Conservation (phyloP, 2,888 invertebrate genomes). For the Zaprionus obscuricornis region DNA sequence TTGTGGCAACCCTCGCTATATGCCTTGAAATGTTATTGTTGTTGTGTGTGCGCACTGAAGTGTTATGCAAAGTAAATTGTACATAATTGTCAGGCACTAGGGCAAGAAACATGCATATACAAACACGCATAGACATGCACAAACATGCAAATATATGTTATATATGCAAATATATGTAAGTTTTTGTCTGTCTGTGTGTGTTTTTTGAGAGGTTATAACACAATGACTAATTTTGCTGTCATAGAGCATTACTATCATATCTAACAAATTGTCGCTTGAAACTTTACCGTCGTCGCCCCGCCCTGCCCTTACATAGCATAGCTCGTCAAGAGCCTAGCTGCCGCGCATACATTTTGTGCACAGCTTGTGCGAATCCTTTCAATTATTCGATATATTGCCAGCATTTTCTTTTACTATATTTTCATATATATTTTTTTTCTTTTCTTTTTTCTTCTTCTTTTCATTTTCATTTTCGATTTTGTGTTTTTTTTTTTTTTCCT, state of each 20-base stretch:
- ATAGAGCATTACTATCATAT: slow-evolving; percentile 71
- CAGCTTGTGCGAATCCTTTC: slow-evolving; percentile 70
- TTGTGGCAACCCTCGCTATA: background rate
- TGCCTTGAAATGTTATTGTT: background rate
- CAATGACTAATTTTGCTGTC: slow-evolving; percentile 67
- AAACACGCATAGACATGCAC: background rate
- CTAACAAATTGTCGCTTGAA: slow-evolving; percentile 67
- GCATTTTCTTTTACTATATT: slow-evolving; percentile 36
- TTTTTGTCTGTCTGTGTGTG: slow-evolving; percentile 12
- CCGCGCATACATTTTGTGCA: slow-evolving; percentile 35
- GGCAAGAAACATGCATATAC: slow-evolving; percentile 19
- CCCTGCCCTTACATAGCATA: background rate
- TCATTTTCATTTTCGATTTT: slow-evolving; percentile 30
- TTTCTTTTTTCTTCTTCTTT: slow-evolving; percentile 1
- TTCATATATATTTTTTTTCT: slow-evolving; percentile 10
- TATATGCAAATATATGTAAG: slow-evolving; percentile 28
- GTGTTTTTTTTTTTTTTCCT: slow-evolving; percentile 29
- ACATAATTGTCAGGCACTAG: slow-evolving; percentile 69
- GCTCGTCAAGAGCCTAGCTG: background rate
- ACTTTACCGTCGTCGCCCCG: slow-evolving; percentile 1
- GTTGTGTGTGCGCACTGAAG: slow-evolving; percentile 52
- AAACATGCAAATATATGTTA: background rate
- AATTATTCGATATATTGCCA: slow-evolving; percentile 73
- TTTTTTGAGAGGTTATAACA: slow-evolving; percentile 35
- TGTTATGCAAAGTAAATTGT: slow-evolving; percentile 76